Percentiles rank a stretch among this genome's conserved stretches.
phyloP scores from a whole-genome alignment of 1,140 invertebrate species.

The Lordiphosa stackelbergi region DNA sequence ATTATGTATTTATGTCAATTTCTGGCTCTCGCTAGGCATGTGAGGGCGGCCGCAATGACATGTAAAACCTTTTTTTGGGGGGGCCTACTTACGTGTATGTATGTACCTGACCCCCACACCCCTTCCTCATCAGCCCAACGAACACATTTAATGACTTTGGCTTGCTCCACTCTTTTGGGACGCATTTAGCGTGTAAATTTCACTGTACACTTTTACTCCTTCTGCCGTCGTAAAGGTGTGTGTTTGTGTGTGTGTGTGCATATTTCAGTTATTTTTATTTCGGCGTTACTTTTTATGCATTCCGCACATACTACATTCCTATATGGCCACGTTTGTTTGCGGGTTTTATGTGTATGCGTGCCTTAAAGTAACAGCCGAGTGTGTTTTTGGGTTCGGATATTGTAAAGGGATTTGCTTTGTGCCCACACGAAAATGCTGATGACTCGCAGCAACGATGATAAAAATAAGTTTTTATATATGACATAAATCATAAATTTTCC shows the following conservation, averaged over 20 bases:
- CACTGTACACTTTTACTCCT: constrained; percentile 65
- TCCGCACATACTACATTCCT: constrained; percentile 1
- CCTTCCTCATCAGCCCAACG: constrained; percentile 40
- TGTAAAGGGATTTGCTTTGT: constrained; percentile 64
- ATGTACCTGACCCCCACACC: neutral
- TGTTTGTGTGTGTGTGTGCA: constrained; percentile 39
- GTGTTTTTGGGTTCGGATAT: constrained; percentile 29
- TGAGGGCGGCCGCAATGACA: constrained; percentile 55
- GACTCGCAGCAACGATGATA: constrained; percentile 39
- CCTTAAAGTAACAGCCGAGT: constrained; percentile 11
- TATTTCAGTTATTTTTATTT: constrained; percentile 72
- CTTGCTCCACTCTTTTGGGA: constrained; percentile 65
- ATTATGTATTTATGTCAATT: constrained; percentile 76
- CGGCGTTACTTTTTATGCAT: constrained; percentile 62
- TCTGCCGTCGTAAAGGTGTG: constrained; percentile 61
- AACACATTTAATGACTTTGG: constrained; percentile 72
- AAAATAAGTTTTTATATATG: constrained; percentile 58
- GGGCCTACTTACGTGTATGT: constrained; percentile 30
- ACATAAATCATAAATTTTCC: constrained; percentile 53
- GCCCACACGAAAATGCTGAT: constrained; percentile 43
- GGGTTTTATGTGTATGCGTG: constrained; percentile 44
- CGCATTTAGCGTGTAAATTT: constrained; percentile 71
- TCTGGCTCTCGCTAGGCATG: constrained; percentile 49
- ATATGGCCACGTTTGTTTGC: constrained; percentile 46
- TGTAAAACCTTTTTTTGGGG: constrained; percentile 71